Base-by-base conservation (phyloP, 2,888 invertebrate genomes). In the Oxytorus armatus region DNA sequence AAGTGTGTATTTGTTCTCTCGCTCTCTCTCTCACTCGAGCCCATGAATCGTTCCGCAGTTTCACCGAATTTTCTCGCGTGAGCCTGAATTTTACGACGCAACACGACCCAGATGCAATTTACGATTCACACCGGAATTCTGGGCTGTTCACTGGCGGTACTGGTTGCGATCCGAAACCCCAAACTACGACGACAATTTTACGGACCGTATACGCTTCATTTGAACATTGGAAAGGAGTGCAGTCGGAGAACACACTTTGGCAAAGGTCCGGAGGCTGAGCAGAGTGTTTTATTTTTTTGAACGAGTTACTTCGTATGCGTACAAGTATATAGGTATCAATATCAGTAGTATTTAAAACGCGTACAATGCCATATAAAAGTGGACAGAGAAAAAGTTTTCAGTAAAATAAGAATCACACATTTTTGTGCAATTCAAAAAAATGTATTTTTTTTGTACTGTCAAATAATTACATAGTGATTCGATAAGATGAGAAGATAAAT, bases 61-160 rank as follows among this genome's bases (percentile, higher is more conserved):
- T 57, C 69, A 55, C 29, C 44, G 75, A 61, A 68, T 78, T 73
- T 68, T 25, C 53, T 29, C 63, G 42, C 44, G 42, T 44, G 55
- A 55, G 69, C 33, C 21, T 42, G 33, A 63, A 53, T 73, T 83
- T 83, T 82, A 83, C 77, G 80, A 78, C 53, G 81, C 76, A 84
- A 84, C 81, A 81, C 77, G 84, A 85, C 79, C 82, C 82, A 81
- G 77, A 82, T 84, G 82, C 82, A 85, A 84, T 85, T 84, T 83
- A 83, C 76, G 79, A 57, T 65, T 72, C 76, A 74, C 72, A 73
- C 57, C 44, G 76, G 69, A 79, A 77, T 82, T 79, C 74, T 51
- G 33, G 14, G 70, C 21, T 42, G 76, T 14, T 10, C 1, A 7
- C 21, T 25, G 55, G 44, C 61, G 65, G 42, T 39, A 18, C 29